phyloP scores from a whole-genome alignment of 2,797 vertebrate species.

The Bradypus variegatus region DNA sequence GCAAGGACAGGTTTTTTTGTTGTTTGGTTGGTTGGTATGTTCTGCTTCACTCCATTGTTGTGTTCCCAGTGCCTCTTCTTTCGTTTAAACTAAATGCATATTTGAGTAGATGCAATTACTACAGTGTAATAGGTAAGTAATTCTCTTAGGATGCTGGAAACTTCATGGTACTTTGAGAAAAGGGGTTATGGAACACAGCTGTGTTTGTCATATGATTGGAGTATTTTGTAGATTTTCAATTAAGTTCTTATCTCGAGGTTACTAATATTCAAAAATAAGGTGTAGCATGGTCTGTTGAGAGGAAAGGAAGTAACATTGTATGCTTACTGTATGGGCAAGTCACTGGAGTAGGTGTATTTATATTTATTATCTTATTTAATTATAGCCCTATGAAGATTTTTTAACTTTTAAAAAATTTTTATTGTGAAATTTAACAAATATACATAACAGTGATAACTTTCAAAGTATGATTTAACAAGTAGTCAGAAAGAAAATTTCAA shows the following conservation, averaged over 20 bases:
- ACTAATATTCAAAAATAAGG: not conserved
- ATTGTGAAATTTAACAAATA: too few species aligned
- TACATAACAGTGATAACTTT: too few species aligned
- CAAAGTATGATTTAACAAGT: too few species aligned
- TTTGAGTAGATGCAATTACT: not conserved
- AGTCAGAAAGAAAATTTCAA: too few species aligned
- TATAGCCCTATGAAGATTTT: not conserved
- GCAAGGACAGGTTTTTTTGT: not conserved
- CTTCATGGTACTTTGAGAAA: not conserved
- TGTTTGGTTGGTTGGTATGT: not conserved
- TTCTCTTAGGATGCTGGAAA: not conserved
- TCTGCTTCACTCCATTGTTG: conserved; percentile 17
- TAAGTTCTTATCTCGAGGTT: conserved; percentile 19
- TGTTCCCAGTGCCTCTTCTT: not conserved
- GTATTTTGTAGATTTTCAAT: conserved; percentile 23
- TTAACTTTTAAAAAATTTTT: too few species aligned
- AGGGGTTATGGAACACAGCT: not conserved
- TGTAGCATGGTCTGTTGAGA: not conserved
- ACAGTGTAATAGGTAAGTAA: not conserved
- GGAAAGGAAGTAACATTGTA: not conserved
- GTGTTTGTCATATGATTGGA: not conserved
- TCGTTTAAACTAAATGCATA: conserved; percentile 18
- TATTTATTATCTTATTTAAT: not conserved
- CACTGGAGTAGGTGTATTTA: not conserved
- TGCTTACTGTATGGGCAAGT: not conserved